A percentile compares a stretch with the other conserved stretches of the same genome.
Conservation (phyloP, 2,797 vertebrate species). For the Podarcis siculus region DNA sequence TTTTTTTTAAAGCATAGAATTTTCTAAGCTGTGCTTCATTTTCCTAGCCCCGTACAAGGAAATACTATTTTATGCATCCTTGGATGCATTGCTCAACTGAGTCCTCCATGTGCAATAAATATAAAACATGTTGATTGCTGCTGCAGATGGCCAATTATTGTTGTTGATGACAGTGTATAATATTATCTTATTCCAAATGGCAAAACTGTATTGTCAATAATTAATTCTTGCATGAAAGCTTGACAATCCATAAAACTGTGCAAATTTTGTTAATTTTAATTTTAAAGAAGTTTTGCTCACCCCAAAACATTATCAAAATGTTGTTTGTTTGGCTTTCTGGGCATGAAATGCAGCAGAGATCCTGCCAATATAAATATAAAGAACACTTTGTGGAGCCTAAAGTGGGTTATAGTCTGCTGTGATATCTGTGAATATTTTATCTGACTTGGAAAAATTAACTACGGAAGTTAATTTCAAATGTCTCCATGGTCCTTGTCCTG, state of each 20-base stretch:
- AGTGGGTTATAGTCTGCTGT: not conserved
- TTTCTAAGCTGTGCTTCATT: not conserved
- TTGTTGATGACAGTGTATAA: not conserved
- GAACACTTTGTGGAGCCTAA: not conserved
- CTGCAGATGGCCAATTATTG: constrained; percentile 11
- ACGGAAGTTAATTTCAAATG: not conserved
- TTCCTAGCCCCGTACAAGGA: not conserved
- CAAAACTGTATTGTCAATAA: not conserved
- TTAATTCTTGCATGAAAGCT: not conserved
- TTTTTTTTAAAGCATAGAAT: not conserved
- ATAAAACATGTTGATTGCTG: constrained; percentile 2
- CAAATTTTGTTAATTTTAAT: not conserved
- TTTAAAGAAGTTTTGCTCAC: not conserved
- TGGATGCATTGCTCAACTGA: constrained; percentile 9
- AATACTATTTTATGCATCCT: not conserved
- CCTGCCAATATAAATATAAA: not conserved
- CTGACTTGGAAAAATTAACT: not conserved
- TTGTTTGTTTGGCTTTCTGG: not conserved
- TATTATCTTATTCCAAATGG: constrained; percentile 13
- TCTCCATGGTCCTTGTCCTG: not conserved
- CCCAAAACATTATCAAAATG: not conserved
- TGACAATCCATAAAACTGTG: not conserved
- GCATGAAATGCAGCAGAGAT: not conserved
- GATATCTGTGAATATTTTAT: not conserved
- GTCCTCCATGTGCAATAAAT: not conserved